A percentile compares a stretch with the other conserved stretches of the same genome.
phyloP scores from a whole-genome alignment of 2,797 vertebrate genomes.

The Erpetoichthys calabaricus region DNA sequence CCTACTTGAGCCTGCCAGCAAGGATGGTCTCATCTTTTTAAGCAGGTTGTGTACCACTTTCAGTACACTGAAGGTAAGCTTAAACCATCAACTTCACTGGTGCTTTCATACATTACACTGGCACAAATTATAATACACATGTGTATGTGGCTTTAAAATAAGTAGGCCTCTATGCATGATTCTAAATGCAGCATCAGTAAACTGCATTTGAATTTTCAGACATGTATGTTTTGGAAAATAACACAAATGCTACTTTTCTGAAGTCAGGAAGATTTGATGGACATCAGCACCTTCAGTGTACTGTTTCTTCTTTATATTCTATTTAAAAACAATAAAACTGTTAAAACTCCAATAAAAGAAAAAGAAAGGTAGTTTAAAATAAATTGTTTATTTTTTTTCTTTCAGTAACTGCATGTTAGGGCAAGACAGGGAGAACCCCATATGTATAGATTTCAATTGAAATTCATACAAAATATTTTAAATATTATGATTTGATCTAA shows the following conservation, averaged over 20 bases:
- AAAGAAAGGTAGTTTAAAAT: slow-evolving; percentile 14
- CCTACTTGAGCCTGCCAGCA: slow-evolving; percentile 77
- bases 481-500: slow-evolving; percentile 61
- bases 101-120: slow-evolving; percentile 56
- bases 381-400: slow-evolving; percentile 29
- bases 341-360: slow-evolving; percentile 45
- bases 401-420: slow-evolving; percentile 50
- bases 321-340: slow-evolving; percentile 49
- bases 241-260: slow-evolving; percentile 9
- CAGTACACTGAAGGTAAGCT: slow-evolving; percentile 91
- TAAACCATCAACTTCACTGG: slow-evolving; percentile 62
- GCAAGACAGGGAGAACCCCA: slow-evolving; percentile 46
- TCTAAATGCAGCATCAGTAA: slow-evolving; percentile 28
- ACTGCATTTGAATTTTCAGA: slow-evolving; percentile 13
- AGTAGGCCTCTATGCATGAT: slow-evolving; percentile 62
- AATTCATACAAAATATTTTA: slow-evolving; percentile 41
- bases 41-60: slow-evolving; percentile 81
- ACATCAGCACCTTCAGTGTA: slow-evolving; percentile 76
- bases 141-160: slow-evolving; percentile 48
- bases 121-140: slow-evolving; percentile 42
- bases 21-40: slow-evolving; percentile 78
- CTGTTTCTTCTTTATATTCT: slow-evolving; percentile 60
- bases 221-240: neutral
- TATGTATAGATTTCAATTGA: slow-evolving; percentile 47
- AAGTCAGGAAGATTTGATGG: slow-evolving; percentile 44